phyloP scores from a whole-genome alignment of 1,140 invertebrate species.

The Probaryconus sp. region DNA sequence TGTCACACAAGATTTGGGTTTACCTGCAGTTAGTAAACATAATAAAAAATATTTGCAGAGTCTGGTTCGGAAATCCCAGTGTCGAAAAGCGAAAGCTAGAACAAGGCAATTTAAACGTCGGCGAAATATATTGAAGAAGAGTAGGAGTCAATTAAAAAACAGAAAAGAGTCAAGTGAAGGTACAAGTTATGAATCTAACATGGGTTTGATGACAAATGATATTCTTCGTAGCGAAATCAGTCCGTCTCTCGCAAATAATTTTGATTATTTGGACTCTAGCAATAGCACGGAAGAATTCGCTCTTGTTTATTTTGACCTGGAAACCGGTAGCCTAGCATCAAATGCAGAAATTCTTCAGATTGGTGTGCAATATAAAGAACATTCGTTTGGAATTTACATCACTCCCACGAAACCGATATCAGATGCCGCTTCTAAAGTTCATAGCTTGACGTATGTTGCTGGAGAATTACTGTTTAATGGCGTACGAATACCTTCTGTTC shows the following conservation, averaged over 20 bases:
- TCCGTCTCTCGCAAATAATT: background rate
- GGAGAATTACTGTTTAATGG: conserved; percentile 13
- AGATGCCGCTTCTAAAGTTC: conserved; percentile 5
- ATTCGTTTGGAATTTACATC: conserved; percentile 15
- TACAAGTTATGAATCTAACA: conserved; percentile 25
- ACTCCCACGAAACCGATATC: conserved; percentile 15
- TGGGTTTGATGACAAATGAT: conserved; percentile 19
- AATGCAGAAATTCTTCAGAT: conserved; percentile 24
- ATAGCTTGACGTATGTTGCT: conserved; percentile 19
- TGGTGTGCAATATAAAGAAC: conserved; percentile 8
- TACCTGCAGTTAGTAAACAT: conserved; percentile 1
- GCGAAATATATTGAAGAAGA: conserved; percentile 27
- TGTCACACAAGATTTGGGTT: conserved; percentile 9
- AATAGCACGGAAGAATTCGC: background rate
- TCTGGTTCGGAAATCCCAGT: background rate
- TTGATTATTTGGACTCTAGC: conserved; percentile 19
- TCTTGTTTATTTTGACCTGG: conserved; percentile 12
- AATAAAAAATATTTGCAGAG: conserved; percentile 3
- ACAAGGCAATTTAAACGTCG: conserved; percentile 24
- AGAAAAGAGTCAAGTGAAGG: conserved; percentile 31
- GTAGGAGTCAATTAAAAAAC: conserved; percentile 25
- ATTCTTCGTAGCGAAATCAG: background rate
- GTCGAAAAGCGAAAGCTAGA: conserved; percentile 15
- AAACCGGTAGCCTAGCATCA: conserved; percentile 14
- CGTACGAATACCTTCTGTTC: conserved; percentile 2